Percentiles rank a stretch among this genome's conserved stretches.
Conservation (phyloP, 2,797 vertebrate species). For the Rhinophrynus dorsalis region DNA sequence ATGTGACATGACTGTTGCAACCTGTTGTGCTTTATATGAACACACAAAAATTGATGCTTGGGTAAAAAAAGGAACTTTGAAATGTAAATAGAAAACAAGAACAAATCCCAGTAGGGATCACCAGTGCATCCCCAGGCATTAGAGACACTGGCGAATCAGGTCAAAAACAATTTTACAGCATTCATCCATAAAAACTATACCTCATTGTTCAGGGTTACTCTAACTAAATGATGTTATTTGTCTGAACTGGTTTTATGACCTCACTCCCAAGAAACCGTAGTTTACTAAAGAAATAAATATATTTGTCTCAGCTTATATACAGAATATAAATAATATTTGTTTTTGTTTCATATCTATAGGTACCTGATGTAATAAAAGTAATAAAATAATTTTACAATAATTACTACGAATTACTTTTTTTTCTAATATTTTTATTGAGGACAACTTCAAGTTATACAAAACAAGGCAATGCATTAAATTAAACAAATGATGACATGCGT, state of each 20-base stretch:
- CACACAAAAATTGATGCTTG: slow-evolving; percentile 1
- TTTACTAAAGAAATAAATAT: too few relatives aligned
- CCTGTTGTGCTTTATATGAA: slow-evolving; percentile 37
- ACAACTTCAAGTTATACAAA: too few relatives aligned
- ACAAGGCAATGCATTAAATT: too few relatives aligned
- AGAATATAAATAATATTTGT: too few relatives aligned
- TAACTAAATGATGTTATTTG: slow-evolving; percentile 8
- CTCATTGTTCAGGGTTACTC: slow-evolving; percentile 8
- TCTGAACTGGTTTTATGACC: slow-evolving; percentile 5
- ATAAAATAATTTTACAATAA: too few relatives aligned
- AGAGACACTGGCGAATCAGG: slow-evolving; percentile 9
- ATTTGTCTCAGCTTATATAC: too few relatives aligned
- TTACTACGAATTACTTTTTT: too few relatives aligned
- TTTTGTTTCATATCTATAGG: too few relatives aligned
- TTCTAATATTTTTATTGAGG: too few relatives aligned
- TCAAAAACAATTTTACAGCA: slow-evolving; percentile 8
- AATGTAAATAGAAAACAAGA: slow-evolving; percentile 41
- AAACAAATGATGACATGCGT: too few relatives aligned
- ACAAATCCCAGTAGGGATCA: slow-evolving; percentile 1
- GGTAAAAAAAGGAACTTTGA: slow-evolving; percentile 21
- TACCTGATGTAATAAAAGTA: too few relatives aligned
- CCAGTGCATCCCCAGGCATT: slow-evolving; percentile 8
- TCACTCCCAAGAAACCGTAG: not conserved
- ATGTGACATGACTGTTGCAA: slow-evolving; percentile 38
- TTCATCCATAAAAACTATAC: not conserved